A percentile compares a stretch with the other conserved stretches of the same genome.
Conservation (phyloP, 2,888 invertebrate species). For the Dastarcus helophoroides region DNA sequence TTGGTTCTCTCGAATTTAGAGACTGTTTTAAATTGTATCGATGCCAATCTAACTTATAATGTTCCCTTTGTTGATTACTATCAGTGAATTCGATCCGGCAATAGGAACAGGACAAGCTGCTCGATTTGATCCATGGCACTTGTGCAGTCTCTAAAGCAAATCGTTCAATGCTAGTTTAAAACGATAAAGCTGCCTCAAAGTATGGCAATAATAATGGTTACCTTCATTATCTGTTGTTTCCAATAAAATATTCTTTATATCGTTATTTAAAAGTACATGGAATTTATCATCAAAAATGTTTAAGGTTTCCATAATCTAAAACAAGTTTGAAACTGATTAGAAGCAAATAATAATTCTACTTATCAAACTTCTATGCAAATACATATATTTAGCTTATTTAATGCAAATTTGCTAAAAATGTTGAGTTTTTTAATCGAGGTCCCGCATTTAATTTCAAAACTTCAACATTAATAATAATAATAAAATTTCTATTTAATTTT, state of each 20-base stretch:
- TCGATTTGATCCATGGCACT: conserved; percentile 11
- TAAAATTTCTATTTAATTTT: no score
- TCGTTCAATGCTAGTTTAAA: no score
- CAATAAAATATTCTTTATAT: conserved; percentile 21
- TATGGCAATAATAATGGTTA: background rate
- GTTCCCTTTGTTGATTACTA: conserved; percentile 53
- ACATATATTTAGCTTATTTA: no score
- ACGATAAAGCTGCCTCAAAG: background rate
- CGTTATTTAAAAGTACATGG: conserved; percentile 20
- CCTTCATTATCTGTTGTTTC: conserved; percentile 13
- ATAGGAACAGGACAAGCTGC: conserved; percentile 39
- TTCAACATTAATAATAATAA: no score
- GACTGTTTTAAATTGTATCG: conserved; percentile 68
- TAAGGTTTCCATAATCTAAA: conserved; percentile 24
- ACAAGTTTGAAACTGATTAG: no score
- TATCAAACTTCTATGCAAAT: no score
- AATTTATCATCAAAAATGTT: conserved; percentile 28
- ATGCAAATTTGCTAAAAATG: no score
- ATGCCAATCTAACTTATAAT: conserved; percentile 79
- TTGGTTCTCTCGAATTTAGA: conserved; percentile 43
- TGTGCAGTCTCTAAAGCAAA: background rate
- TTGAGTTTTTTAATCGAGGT: no score
- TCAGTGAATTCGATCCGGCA: conserved; percentile 45
- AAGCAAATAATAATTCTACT: no score
- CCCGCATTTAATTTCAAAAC: no score